phyloP scores from a whole-genome alignment of 2,113 vertebrate genomes.

The Pteruthius melanotis region DNA sequence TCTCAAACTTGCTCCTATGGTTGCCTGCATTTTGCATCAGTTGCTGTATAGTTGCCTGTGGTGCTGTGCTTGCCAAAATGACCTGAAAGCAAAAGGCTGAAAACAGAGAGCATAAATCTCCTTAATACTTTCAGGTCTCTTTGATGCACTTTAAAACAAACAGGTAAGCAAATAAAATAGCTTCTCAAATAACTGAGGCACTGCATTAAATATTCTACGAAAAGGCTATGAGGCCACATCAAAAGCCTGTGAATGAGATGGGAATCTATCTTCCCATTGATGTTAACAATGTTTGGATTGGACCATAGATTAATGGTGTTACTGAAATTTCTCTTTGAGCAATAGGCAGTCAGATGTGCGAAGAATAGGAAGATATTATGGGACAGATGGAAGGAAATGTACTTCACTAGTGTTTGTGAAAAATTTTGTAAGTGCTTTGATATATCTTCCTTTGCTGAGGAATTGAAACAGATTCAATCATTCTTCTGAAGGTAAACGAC shows the following conservation, averaged over 20 bases:
- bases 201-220: not conserved
- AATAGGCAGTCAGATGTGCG: not conserved
- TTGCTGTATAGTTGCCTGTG: not conserved
- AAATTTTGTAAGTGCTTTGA: not conserved
- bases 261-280: not conserved
- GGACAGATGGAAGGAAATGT: not conserved
- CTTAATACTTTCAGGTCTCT: not conserved
- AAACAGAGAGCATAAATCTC: not conserved
- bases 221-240: not conserved
- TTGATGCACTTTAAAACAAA: not conserved
- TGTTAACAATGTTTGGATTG: not conserved
- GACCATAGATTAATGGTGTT: not conserved
- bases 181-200: not conserved
- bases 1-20: accelerated
- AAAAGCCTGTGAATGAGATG: not conserved
- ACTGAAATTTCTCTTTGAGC: not conserved
- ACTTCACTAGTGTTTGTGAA: not conserved
- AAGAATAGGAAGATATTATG: not conserved
- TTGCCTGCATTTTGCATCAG: not conserved
- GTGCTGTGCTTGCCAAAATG: not conserved
- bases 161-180: not conserved
- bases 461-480: not conserved
- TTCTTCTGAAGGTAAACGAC: not conserved
- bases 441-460: not conserved
- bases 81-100: not conserved